These are phyloP conservation scores for Micromys minutus DNA, from an alignment of 2,113 vertebrate genomes.

Conservation along the genomic window DNA sequence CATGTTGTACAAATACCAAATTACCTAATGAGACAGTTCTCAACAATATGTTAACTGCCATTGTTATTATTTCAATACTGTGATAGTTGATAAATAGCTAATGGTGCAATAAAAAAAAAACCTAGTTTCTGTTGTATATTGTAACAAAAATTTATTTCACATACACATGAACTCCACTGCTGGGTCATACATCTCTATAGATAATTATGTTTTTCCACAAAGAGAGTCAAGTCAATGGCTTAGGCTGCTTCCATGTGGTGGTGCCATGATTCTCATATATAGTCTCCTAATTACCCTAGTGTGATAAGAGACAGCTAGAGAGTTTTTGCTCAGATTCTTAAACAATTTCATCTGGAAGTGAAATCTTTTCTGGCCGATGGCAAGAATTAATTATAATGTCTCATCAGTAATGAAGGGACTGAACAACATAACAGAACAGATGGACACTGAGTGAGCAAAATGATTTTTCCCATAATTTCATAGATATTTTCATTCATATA, in stretches of 20 bases:
- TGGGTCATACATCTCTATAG: not conserved
- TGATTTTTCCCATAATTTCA: slow-evolving; percentile 10
- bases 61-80: not conserved
- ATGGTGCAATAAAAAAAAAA: no score
- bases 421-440: not conserved
- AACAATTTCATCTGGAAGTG: not conserved
- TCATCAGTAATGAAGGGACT: not conserved
- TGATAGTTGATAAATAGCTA: not conserved
- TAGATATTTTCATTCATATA: not conserved
- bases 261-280: not conserved
- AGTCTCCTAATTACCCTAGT: not conserved
- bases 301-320: not conserved
- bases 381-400: not conserved
- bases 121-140: not conserved
- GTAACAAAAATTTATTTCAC: not conserved
- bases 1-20: not conserved
- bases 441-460: not conserved
- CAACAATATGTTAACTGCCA: not conserved
- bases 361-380: not conserved
- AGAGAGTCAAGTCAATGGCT: not conserved
- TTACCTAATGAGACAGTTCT: not conserved
- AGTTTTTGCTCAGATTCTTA: not conserved
- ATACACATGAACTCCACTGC: not conserved
- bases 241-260: not conserved
- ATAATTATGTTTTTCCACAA: not conserved